Percentiles rank a stretch among this genome's conserved stretches.
These are phyloP conservation scores for Priocnemis perturbator DNA, from an alignment of 2,888 invertebrate species.

Conservation along the genomic window DNA sequence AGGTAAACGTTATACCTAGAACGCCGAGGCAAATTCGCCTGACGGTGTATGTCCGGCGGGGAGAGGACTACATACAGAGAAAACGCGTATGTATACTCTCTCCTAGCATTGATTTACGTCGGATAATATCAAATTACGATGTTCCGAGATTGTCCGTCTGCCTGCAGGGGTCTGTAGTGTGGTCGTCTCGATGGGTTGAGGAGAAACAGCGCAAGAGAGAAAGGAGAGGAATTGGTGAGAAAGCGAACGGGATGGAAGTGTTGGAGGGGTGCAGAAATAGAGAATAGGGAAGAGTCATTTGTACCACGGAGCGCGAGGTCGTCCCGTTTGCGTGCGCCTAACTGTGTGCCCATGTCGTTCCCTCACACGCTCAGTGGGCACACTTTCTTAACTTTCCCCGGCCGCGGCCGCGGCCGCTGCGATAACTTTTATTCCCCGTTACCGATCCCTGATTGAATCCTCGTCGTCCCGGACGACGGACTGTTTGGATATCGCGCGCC, in stretches of 20 bases:
- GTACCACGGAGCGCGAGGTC: slow-evolving; percentile 72
- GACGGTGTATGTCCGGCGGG: too few relatives aligned
- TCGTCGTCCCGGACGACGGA: slow-evolving; percentile 50
- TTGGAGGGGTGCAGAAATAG: slow-evolving; percentile 3
- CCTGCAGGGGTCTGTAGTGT: slow-evolving; percentile 9
- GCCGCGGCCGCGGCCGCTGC: slow-evolving; percentile 43
- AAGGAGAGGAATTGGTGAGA: too few relatives aligned
- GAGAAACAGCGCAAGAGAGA: not conserved
- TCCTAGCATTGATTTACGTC: slow-evolving; percentile 46
- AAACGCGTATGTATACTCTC: too few relatives aligned
- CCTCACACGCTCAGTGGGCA: slow-evolving; percentile 66
- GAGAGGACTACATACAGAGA: too few relatives aligned
- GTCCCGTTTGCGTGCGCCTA: slow-evolving; percentile 68
- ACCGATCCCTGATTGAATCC: slow-evolving; percentile 70
- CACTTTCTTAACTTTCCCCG: slow-evolving; percentile 44
- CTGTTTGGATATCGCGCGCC: slow-evolving; percentile 35
- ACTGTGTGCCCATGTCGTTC: slow-evolving; percentile 62
- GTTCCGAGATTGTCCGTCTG: slow-evolving; percentile 41
- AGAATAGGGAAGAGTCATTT: slow-evolving; percentile 12
- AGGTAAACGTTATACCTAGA: too few relatives aligned
- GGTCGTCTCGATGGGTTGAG: slow-evolving; percentile 3
- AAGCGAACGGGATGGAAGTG: not conserved
- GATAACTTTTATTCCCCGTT: slow-evolving; percentile 69
- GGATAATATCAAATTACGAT: slow-evolving; percentile 62
- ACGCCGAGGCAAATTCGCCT: too few relatives aligned